Evolutionary conservation across 2,888 invertebrate genomes (phyloP), one percentile per base, ranked within the genome.

Genomic region (Philereme transversata): DNA sequence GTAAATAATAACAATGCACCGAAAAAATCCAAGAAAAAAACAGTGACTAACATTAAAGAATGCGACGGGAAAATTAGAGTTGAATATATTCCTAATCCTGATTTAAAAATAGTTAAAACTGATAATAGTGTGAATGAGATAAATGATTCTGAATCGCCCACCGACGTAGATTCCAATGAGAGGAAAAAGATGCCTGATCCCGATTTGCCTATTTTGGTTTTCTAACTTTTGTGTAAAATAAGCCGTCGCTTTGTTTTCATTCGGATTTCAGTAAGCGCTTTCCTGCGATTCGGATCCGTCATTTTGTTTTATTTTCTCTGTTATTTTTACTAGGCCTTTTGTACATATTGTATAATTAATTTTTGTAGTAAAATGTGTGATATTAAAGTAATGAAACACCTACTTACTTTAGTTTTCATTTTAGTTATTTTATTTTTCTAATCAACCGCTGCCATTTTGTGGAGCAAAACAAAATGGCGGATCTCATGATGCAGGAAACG

Each of bases 331-430:
- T 48, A 53, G 59, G 49, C 40, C 48, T 63, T 51, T 55, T 62
- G 55, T 62, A 62, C 60, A 45, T 59, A 58, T 58, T 65, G 61
- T 64, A 65, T 50, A 45, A 47, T 58, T 61, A 49, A 61, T 64
- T 60, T 61, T 47, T 65, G 53, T 65, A 62, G 63, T 56, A 64
- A 62, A 65, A 59, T 67, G 51, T 69, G 64, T 62, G 67, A 67
- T 65, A 69, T 67, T 69, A 67, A 67, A 67, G 59, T 67, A 65
- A 65, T 67, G 63, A 58, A 65, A 60, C 57, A 60, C 38, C 55
- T 60, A 57, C 50, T 57, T 53, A 36, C 56, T 65, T 69, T 67
- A 62, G 60, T 62, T 69, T 67, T 67, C 44, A 65, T 62, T 64
- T 64, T 53, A 43, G 49, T 61, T 62, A 49, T 57, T 64, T 52